Evolutionary conservation across 2,888 invertebrate genomes (phyloP).

Genomic region (Noctua janthe): DNA sequence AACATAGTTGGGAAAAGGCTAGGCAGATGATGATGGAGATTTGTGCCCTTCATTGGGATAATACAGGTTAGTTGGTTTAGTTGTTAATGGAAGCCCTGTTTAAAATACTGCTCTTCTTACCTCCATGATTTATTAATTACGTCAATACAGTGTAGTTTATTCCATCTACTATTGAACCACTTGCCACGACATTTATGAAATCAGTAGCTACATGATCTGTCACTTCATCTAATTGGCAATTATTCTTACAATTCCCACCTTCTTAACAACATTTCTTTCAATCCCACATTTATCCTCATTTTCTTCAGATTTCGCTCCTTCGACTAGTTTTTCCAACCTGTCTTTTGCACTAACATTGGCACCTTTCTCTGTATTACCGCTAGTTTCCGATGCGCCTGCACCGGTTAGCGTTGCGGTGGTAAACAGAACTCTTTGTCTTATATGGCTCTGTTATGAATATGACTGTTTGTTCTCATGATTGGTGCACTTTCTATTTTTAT

Average conservation of each 20-base stretch:
- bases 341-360: conserved; percentile 43
- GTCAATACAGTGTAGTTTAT: background rate
- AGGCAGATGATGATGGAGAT: background rate
- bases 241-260: background rate
- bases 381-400: conserved; percentile 49
- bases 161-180: background rate
- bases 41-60: background rate
- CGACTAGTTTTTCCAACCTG: conserved; percentile 41
- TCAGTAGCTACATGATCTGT: background rate
- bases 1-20: too few relatives aligned
- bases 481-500: conserved; percentile 63
- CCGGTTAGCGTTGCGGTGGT: conserved; percentile 53
- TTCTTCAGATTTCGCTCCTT: conserved; percentile 33
- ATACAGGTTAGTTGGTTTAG: background rate
- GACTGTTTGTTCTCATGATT: conserved; percentile 60
- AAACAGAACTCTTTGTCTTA: conserved; percentile 60
- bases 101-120: background rate
- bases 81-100: background rate
- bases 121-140: background rate
- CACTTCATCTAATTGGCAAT: conserved; percentile 31
- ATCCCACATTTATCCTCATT: conserved; percentile 11
- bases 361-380: conserved; percentile 64
- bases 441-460: conserved; percentile 56
- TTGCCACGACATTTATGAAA: background rate
- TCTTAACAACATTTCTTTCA: conserved; percentile 8